Conservation (phyloP, 2,888 invertebrate species). For the Macrophya alboannulata region DNA sequence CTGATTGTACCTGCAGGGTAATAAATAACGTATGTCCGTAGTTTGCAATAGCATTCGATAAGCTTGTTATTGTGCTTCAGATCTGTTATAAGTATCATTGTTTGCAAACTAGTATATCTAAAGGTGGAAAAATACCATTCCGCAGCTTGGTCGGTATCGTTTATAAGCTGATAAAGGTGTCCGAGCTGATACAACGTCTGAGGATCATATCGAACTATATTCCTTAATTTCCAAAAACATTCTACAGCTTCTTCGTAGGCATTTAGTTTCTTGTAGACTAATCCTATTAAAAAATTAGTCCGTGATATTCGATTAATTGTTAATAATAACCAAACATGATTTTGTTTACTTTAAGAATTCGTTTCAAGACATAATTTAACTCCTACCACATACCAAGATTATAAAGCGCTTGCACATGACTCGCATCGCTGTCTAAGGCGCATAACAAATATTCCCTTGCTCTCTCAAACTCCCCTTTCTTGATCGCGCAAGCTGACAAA, state of each 20-base stretch:
- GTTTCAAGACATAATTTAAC: neutral
- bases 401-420: conserved; percentile 92
- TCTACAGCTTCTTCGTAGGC: conserved; percentile 89
- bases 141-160: conserved; percentile 84
- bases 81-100: conserved; percentile 21
- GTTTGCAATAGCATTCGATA: conserved; percentile 9
- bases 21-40: conserved; percentile 29
- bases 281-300: conserved; percentile 79
- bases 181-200: conserved; percentile 91
- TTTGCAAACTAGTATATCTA: conserved; percentile 19
- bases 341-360: neutral
- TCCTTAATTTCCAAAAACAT: conserved; percentile 90
- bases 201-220: conserved; percentile 87
- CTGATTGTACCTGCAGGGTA: conserved; percentile 85
- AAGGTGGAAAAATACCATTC: conserved; percentile 81
- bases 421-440: conserved; percentile 90
- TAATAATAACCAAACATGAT: neutral
- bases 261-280: conserved; percentile 86
- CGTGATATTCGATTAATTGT: neutral
- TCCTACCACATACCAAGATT: conserved; percentile 84
- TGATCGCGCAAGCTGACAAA: conserved; percentile 90
- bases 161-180: conserved; percentile 87
- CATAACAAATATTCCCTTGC: conserved; percentile 88
- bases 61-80: conserved; percentile 32
- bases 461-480: conserved; percentile 86